A percentile compares a stretch with the other conserved stretches of the same genome.
Conservation (phyloP, 1,140 invertebrate species). For the Conus ventricosus region DNA sequence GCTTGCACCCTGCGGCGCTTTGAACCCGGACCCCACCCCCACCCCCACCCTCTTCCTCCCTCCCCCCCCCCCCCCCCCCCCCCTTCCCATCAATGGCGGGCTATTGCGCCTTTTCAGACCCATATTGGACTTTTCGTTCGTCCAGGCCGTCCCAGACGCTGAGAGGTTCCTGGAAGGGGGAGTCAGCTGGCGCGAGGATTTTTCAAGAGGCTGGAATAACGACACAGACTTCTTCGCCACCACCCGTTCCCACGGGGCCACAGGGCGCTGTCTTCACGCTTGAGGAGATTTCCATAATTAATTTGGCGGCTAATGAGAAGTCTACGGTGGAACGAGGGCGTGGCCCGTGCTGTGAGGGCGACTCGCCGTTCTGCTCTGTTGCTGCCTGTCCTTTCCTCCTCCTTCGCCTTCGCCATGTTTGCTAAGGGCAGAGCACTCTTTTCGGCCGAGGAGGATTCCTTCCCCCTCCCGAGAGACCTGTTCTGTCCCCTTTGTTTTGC, state of each 20-base stretch:
- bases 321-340: not conserved
- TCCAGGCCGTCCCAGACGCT: not conserved
- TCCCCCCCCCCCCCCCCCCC: not conserved
- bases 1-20: not conserved
- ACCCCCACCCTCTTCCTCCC: not conserved
- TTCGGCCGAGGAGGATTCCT: not conserved
- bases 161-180: not conserved
- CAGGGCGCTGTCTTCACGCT: not conserved
- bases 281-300: conserved; percentile 4
- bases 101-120: not conserved
- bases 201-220: conserved; percentile 10
- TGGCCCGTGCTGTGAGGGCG: not conserved
- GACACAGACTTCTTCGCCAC: not conserved
- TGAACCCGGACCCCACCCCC: too few relatives aligned
- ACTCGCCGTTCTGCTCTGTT: too few relatives aligned
- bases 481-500: not conserved
- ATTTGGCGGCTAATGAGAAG: conserved; percentile 3
- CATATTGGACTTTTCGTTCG: not conserved
- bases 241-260: not conserved
- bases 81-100: not conserved
- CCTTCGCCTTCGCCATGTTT: not conserved
- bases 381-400: too few relatives aligned
- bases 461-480: not conserved
- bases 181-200: not conserved
- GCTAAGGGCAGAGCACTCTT: not conserved